These are phyloP conservation scores for Helicolenus hilgendorfi DNA, from an alignment of 2,797 vertebrate species.

Conservation along the genomic window DNA sequence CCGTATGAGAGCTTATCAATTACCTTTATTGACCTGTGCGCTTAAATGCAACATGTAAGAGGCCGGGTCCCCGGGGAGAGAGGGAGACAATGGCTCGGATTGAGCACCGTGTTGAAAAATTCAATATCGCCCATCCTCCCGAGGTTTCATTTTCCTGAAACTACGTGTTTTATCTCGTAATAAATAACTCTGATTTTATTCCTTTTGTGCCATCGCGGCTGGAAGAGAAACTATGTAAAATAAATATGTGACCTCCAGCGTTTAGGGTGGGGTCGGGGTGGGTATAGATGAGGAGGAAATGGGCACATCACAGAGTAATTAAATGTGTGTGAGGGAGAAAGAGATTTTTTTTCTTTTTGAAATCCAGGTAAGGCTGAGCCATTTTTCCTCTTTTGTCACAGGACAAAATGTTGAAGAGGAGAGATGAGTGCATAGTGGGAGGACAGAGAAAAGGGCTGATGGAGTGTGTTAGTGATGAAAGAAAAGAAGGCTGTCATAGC, in stretches of 20 bases:
- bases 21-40: constrained; percentile 82
- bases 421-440: constrained; percentile 55
- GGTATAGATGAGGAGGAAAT: constrained; percentile 12
- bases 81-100: constrained; percentile 59
- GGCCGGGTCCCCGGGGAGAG: constrained; percentile 27
- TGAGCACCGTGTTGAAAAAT: constrained; percentile 62
- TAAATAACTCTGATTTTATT: constrained; percentile 80
- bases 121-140: constrained; percentile 67
- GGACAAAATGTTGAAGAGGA: constrained; percentile 53
- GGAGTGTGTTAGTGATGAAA: constrained; percentile 70
- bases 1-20: constrained; percentile 84
- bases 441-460: constrained; percentile 62
- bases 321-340: not conserved
- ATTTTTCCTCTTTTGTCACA: constrained; percentile 51
- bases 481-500: constrained; percentile 71
- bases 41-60: constrained; percentile 74
- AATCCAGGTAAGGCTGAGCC: constrained; percentile 17
- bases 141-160: constrained; percentile 78
- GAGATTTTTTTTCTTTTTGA: not conserved
- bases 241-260: constrained; percentile 71
- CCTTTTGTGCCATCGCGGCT: constrained; percentile 34
- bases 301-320: constrained; percentile 35
- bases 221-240: constrained; percentile 68
- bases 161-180: constrained; percentile 71
- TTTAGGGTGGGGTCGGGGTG: constrained; percentile 46